phyloP scores from a whole-genome alignment of 2,797 vertebrate genomes.

The Lophotriccus pileatus region DNA sequence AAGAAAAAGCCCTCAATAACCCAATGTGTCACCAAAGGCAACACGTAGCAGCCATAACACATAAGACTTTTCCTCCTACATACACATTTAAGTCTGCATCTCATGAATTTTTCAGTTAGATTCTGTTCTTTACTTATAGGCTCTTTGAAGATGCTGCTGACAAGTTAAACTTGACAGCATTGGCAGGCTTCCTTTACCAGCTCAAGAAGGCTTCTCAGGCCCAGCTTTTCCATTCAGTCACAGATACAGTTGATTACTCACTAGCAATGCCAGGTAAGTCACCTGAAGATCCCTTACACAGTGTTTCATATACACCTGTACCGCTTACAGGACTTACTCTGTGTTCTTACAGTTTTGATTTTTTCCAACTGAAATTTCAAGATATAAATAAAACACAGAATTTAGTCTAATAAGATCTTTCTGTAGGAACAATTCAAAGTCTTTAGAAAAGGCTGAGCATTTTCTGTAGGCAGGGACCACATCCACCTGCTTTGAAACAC shows the following conservation, averaged over 20 bases:
- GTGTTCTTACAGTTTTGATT: neutral
- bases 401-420: neutral
- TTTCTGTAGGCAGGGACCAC: neutral
- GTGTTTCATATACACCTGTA: neutral
- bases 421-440: neutral
- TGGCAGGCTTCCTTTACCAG: conserved; percentile 93
- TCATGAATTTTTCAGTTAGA: neutral
- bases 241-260: conserved; percentile 90
- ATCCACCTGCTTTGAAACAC: neutral
- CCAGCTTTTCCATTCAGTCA: conserved; percentile 92
- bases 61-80: neutral
- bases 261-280: conserved; percentile 91
- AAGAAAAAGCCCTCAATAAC: neutral
- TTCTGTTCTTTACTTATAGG: conserved; percentile 73
- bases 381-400: neutral
- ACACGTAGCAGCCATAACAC: neutral
- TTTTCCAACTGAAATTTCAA: neutral
- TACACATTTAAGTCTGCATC: neutral
- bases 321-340: neutral
- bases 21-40: neutral
- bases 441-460: neutral
- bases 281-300: neutral
- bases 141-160: conserved; percentile 92
- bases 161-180: conserved; percentile 88
- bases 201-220: conserved; percentile 92